These are phyloP conservation scores for Pollenia amentaria DNA, from an alignment of 2,888 invertebrate genomes.

Conservation along the genomic window DNA sequence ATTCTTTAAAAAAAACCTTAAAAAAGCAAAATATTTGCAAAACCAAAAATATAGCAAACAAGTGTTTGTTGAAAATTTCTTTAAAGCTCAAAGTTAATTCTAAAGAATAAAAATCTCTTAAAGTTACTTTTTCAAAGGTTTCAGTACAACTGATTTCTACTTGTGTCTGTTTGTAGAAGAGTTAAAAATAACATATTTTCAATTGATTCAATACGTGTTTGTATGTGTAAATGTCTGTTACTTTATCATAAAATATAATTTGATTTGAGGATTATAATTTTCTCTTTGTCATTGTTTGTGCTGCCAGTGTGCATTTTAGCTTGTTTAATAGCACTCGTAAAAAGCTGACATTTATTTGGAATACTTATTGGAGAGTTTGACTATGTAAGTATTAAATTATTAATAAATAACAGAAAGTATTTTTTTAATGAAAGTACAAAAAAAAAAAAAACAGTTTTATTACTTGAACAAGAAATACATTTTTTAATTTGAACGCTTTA, in stretches of 20 bases:
- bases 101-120: background rate
- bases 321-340: background rate
- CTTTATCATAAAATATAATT: conserved; percentile 44
- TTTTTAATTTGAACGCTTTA: too few relatives aligned
- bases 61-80: conserved; percentile 41
- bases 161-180: conserved; percentile 9
- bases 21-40: background rate
- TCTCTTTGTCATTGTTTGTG: conserved; percentile 15
- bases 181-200: background rate
- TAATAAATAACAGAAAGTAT: background rate
- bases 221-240: conserved; percentile 14
- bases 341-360: conserved; percentile 54
- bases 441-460: background rate
- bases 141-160: too few relatives aligned
- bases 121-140: background rate
- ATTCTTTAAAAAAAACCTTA: background rate
- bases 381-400: conserved; percentile 50
- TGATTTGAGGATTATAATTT: conserved; percentile 46
- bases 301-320: background rate
- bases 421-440: background rate
- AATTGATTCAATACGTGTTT: background rate
- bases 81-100: background rate
- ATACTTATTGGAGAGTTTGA: conserved; percentile 29
- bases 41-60: conserved; percentile 38
- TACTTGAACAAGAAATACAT: too few relatives aligned